phyloP scores from a whole-genome alignment of 1,140 invertebrate genomes.

The Scaptomyza graminum region DNA sequence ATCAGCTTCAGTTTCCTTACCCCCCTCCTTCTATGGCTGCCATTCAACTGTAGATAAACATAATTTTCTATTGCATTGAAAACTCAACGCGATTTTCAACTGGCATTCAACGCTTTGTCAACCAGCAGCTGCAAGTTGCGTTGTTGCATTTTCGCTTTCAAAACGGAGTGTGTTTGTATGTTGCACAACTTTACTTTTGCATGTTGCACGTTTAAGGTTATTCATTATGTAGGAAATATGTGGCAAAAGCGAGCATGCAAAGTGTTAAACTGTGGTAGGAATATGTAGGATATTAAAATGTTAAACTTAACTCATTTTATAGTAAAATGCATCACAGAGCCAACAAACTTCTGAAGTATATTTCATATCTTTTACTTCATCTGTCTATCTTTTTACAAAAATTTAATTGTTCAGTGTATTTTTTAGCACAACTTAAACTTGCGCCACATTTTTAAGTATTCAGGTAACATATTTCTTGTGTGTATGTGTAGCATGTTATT shows the following conservation, averaged over 20 bases:
- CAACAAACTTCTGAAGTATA: no score
- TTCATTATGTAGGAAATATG: conserved; percentile 12
- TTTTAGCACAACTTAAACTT: not conserved
- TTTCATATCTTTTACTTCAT: not conserved
- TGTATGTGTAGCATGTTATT: conserved; percentile 15
- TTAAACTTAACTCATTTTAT: no score
- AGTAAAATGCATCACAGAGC: no score
- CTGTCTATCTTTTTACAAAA: not conserved
- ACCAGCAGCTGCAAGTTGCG: conserved; percentile 47
- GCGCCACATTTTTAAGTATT: not conserved
- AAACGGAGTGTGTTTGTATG: conserved; percentile 5
- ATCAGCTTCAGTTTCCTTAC: conserved; percentile 17
- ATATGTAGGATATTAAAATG: no score
- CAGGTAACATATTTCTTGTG: not conserved
- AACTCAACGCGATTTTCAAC: conserved; percentile 23
- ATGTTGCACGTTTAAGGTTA: conserved; percentile 16
- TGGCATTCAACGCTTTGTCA: conserved; percentile 42
- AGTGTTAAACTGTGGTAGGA: no score
- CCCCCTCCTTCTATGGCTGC: not conserved
- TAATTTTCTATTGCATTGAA: conserved; percentile 53
- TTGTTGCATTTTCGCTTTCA: conserved; percentile 51
- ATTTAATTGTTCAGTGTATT: conserved; percentile 3
- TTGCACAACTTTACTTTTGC: conserved; percentile 32
- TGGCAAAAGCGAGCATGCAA: conserved; percentile 6
- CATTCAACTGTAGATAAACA: conserved; percentile 39